phyloP scores from a whole-genome alignment of 2,888 invertebrate genomes.

The Antitype chi region DNA sequence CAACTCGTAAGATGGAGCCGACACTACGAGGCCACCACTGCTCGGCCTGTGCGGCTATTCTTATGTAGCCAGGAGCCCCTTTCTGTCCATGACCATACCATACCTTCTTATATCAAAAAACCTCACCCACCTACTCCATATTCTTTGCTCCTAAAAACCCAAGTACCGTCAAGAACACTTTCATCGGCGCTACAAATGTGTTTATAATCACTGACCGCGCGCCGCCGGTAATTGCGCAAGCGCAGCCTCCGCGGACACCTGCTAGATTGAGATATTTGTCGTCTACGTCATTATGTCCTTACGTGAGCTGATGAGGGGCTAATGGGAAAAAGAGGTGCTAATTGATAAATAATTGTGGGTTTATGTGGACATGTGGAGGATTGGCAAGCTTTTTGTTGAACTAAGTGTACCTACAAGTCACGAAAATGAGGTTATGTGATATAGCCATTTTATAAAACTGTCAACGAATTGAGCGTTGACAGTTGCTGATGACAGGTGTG shows the following conservation, averaged over 20 bases:
- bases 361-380: not conserved
- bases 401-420: not conserved
- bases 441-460: not conserved
- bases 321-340: slow-evolving; percentile 38
- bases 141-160: slow-evolving; percentile 20
- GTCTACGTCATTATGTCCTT: slow-evolving; percentile 41
- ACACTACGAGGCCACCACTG: too few species aligned
- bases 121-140: slow-evolving; percentile 3
- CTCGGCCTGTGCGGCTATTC: not conserved
- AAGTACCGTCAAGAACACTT: slow-evolving; percentile 39
- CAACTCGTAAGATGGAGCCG: too few species aligned
- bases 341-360: slow-evolving; percentile 33
- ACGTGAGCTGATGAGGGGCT: slow-evolving; percentile 31
- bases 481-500: not conserved
- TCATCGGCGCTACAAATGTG: slow-evolving; percentile 60
- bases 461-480: not conserved
- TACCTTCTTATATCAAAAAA: not conserved
- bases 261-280: slow-evolving; percentile 62
- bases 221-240: slow-evolving; percentile 46
- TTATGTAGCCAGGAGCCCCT: not conserved
- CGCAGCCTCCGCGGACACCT: slow-evolving; percentile 55
- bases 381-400: not conserved
- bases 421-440: not conserved
- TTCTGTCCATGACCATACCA: not conserved
- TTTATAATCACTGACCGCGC: slow-evolving; percentile 67